Conservation (phyloP, 2,888 invertebrate species). For the Ornithoptera priamus region DNA sequence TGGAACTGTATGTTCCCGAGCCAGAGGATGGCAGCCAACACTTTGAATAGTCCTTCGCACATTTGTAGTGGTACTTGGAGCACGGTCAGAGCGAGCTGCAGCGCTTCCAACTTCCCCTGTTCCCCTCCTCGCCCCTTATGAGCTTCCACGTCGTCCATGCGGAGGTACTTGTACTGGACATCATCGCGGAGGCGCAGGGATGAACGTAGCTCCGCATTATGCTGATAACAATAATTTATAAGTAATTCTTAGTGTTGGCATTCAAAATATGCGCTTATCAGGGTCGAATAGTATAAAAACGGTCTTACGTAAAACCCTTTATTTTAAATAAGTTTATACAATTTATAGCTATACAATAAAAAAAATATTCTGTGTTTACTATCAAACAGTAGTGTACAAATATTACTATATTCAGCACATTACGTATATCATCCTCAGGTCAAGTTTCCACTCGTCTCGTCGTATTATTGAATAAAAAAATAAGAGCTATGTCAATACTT, state of each 20-base stretch:
- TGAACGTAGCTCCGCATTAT: constrained; percentile 86
- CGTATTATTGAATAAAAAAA: too few species aligned
- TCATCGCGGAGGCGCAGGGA: constrained; percentile 87
- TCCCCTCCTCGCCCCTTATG: constrained; percentile 59
- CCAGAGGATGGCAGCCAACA: constrained; percentile 93
- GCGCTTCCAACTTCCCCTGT: constrained; percentile 85
- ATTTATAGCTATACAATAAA: too few species aligned
- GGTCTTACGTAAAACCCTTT: too few species aligned
- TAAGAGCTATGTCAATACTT: too few species aligned
- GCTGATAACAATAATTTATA: constrained; percentile 52
- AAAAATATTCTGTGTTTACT: too few species aligned
- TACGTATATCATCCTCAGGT: too few species aligned
- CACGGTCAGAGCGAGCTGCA: constrained; percentile 93
- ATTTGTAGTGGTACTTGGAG: constrained; percentile 91
- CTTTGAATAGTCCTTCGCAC: constrained; percentile 94
- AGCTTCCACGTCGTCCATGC: constrained; percentile 85
- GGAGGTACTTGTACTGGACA: constrained; percentile 89
- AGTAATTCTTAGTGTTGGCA: background rate
- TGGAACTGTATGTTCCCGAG: constrained; percentile 92
- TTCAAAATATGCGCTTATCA: background rate
- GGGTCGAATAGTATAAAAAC: background rate
- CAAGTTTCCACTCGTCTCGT: too few species aligned
- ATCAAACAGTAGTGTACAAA: too few species aligned
- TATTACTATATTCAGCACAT: too few species aligned
- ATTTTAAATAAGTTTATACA: too few species aligned